These are phyloP conservation scores for Aplysina aerophoba DNA, from an alignment of 37 sponge, comb jelly and placozoan genomes.

Conservation along the genomic window DNA sequence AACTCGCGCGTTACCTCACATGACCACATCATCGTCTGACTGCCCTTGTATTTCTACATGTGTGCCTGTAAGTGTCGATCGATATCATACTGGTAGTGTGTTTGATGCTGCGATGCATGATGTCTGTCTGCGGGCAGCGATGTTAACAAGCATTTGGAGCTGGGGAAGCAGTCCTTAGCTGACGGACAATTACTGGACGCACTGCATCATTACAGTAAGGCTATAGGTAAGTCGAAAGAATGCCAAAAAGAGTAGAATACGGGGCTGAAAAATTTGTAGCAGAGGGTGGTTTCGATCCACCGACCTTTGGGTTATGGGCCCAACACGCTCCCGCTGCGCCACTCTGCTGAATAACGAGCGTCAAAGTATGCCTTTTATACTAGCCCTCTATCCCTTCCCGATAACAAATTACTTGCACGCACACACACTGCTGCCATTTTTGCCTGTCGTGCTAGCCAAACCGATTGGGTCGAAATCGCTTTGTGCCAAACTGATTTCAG, in stretches of 20 bases:
- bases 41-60: slow-evolving; percentile 49
- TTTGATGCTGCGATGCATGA: background rate
- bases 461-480: no score
- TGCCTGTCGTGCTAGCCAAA: no score
- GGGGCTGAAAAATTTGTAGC: slow-evolving; percentile 52
- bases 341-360: slow-evolving; percentile 64
- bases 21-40: no score
- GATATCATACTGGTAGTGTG: background rate
- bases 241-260: background rate
- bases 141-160: slow-evolving; percentile 77
- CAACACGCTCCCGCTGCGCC: slow-evolving; percentile 97
- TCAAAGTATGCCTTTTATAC: background rate
- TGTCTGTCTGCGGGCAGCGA: background rate
- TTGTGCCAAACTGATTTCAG: no score
- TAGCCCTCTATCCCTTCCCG: no score
- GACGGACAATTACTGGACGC: slow-evolving; percentile 87
- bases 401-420: background rate
- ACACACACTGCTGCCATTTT: no score
- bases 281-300: slow-evolving; percentile 96
- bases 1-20: no score
- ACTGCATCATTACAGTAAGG: slow-evolving; percentile 84
- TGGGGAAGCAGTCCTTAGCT: slow-evolving; percentile 82
- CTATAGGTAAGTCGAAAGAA: slow-evolving; percentile 72
- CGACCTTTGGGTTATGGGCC: slow-evolving; percentile 97
- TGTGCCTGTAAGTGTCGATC: slow-evolving; percentile 40